phyloP scores from a whole-genome alignment of 2,888 invertebrate genomes.

The Pristionchus entomophagus region DNA sequence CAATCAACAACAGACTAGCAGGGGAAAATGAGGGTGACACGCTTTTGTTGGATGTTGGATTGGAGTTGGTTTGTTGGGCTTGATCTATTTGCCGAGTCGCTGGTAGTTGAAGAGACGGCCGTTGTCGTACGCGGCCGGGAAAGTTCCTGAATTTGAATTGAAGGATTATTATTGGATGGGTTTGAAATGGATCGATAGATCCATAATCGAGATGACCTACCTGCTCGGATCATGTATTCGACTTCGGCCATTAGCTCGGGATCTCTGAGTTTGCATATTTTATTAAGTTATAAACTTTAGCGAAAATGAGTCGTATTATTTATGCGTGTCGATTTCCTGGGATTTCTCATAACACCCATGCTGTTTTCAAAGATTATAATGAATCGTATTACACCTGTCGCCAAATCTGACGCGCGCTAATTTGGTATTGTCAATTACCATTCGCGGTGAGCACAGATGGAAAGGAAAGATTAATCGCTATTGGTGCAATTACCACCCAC shows the following conservation, averaged over 20 bases:
- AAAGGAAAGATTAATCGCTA: background rate
- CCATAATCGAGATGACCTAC: background rate
- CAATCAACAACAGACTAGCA: constrained; percentile 16
- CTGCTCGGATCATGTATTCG: background rate
- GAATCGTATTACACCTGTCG: background rate
- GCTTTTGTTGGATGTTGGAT: constrained; percentile 4
- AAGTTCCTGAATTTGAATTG: background rate
- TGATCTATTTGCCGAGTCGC: constrained; percentile 41
- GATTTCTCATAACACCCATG: too few species aligned
- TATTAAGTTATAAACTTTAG: too few species aligned
- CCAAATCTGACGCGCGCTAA: background rate
- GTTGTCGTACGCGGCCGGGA: constrained; percentile 37
- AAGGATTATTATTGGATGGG: too few species aligned
- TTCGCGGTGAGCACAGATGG: background rate
- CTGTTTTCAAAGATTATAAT: too few species aligned
- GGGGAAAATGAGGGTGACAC: background rate
- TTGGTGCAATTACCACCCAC: background rate
- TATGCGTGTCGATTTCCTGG: too few species aligned
- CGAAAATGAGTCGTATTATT: too few species aligned
- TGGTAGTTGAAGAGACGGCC: constrained; percentile 49
- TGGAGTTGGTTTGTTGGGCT: background rate
- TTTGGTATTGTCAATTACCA: background rate
- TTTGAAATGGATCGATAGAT: background rate
- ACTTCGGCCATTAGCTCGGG: constrained; percentile 34
- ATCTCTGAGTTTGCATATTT: background rate